Percentiles rank a stretch among this genome's conserved stretches.
phyloP scores from a whole-genome alignment of 1,140 invertebrate species.

The Drosophila pseudoananassae region DNA sequence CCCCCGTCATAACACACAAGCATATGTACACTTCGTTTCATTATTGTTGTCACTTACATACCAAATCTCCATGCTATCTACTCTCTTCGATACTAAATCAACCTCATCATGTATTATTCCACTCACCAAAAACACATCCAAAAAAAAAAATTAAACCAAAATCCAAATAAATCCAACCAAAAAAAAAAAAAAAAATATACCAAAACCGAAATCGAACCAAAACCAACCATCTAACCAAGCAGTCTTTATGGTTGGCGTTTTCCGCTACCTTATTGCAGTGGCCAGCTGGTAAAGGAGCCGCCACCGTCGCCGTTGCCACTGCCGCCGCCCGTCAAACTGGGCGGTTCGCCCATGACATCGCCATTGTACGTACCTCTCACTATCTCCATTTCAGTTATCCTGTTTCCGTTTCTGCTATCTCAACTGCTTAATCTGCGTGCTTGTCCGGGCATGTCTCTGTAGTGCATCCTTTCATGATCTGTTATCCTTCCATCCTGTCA shows the following conservation, averaged over 20 bases:
- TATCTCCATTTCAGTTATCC: slow-evolving; percentile 6
- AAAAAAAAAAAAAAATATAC: slow-evolving; percentile 9
- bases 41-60: slow-evolving; percentile 19
- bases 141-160: slow-evolving; percentile 21
- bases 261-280: slow-evolving; percentile 95
- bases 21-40: slow-evolving; percentile 12
- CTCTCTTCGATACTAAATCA: slow-evolving; percentile 44
- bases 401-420: slow-evolving; percentile 10
- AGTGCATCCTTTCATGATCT: not conserved
- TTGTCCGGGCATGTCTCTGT: not conserved
- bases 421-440: not conserved
- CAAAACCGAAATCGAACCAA: slow-evolving; percentile 26
- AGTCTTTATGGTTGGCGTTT: slow-evolving; percentile 97
- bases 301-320: slow-evolving; percentile 90
- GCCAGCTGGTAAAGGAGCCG: slow-evolving; percentile 89
- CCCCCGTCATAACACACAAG: slow-evolving; percentile 4
- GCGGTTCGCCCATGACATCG: slow-evolving; percentile 87
- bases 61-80: slow-evolving; percentile 2
- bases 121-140: slow-evolving; percentile 29
- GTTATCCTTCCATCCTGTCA: slow-evolving; percentile 12
- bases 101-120: slow-evolving; percentile 54
- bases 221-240: slow-evolving; percentile 85
- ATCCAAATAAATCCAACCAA: slow-evolving; percentile 36
- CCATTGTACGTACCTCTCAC: slow-evolving; percentile 86
- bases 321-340: slow-evolving; percentile 90